Evolutionary conservation across 1,140 invertebrate genomes (phyloP), one percentile per base, ranked within the genome.

Genomic region (Cyclina sinensis): DNA sequence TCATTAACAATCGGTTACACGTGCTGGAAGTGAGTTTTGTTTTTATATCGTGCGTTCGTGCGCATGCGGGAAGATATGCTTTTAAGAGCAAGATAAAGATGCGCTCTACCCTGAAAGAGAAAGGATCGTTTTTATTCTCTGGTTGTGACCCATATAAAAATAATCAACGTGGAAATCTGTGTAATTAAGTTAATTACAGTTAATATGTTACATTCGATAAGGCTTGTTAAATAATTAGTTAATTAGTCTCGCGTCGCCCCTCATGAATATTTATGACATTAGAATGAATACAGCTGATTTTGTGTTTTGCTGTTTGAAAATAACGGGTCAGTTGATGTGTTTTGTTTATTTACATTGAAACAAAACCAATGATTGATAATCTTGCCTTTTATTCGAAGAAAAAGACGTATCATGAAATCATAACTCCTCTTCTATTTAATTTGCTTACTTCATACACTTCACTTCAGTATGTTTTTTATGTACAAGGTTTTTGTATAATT

Each of bases 201-300:
- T 86, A 86, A 86, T 86, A 27, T 30, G 48, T 78, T 78, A 39
- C 32, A 43, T 78, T 78, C 78, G 84, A 86, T 86, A 86, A 76
- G 73, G 37, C 48, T n/a, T 16, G 51, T 78, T 86, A 86, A 76
- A 70, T 62, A 76, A 78, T 86, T 86, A 86, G 70, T 57, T 30
- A 74, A 86, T 86, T 85, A 70, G 82, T 74, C 43, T 48, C 65
- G 68, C 82, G 65, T 74, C 51, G 46, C 43, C 27, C 39, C 37
- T 16, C 35, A 73, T 85, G 65, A 85, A 74, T 85, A 85, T 85
- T 73, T 57, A 85, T 70, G 65, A 78, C 48, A 16, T 78, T 32
- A 21, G 74, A 48, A 51, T 65, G 32, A 46, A 54, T 54, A 35
- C 74, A 35, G 32, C 39, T 24, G n/a, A 35, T n/a, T n/a, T n/a